These are phyloP conservation scores for Hydrophis major DNA, from an alignment of 2,797 vertebrate genomes.

Conservation along the genomic window DNA sequence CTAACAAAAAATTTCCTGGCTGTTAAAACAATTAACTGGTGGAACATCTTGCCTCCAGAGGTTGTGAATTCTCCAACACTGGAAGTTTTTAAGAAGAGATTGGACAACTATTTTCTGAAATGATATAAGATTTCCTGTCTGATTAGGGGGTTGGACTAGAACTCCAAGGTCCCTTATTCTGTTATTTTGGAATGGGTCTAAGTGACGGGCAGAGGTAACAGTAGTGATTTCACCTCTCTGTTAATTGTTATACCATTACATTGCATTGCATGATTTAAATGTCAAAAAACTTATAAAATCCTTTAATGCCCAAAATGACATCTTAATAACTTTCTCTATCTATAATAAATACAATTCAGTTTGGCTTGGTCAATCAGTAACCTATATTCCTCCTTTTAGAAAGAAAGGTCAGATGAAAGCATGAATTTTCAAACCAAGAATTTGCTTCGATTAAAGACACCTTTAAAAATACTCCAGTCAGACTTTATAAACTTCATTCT, in stretches of 20 bases:
- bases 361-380: not conserved
- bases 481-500: not conserved
- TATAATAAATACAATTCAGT: not conserved
- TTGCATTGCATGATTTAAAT: constrained; percentile 16
- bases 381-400: not conserved
- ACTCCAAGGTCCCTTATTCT: not conserved
- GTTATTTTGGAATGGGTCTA: constrained; percentile 38
- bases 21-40: too few relatives aligned
- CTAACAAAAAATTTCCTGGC: too few relatives aligned
- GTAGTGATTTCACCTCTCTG: not conserved
- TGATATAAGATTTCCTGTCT: too few relatives aligned
- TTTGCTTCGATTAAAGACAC: not conserved
- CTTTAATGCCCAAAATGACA: not conserved
- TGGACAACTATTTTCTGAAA: too few relatives aligned
- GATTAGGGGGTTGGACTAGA: not conserved
- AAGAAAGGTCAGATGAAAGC: not conserved
- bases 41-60: too few relatives aligned
- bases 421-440: constrained; percentile 9
- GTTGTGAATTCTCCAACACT: too few relatives aligned
- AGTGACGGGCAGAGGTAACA: constrained; percentile 13
- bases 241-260: not conserved
- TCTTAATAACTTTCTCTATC: constrained; percentile 25
- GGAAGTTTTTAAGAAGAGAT: too few relatives aligned
- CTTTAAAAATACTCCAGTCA: not conserved
- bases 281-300: not conserved